phyloP scores from a whole-genome alignment of 2,888 invertebrate species.

The Ditylenchus weischeri region DNA sequence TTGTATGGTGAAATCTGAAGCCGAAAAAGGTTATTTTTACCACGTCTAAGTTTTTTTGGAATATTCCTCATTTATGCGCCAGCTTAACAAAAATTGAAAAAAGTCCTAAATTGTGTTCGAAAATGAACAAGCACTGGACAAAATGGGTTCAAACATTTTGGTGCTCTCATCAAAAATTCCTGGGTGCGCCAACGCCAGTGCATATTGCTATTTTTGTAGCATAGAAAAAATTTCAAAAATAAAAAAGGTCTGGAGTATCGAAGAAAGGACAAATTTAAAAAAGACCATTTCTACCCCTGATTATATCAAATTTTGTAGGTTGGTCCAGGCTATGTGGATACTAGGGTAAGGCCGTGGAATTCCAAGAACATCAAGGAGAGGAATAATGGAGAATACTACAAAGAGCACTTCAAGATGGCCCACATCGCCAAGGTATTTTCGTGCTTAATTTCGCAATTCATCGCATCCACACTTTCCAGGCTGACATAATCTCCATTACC shows the following conservation, averaged over 20 bases:
- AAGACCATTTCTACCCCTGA: too few relatives aligned
- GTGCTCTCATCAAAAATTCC: too few relatives aligned
- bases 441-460: background rate
- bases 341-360: constrained; percentile 68
- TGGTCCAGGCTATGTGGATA: constrained; percentile 71
- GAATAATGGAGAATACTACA: constrained; percentile 68
- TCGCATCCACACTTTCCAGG: constrained; percentile 56
- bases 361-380: constrained; percentile 63
- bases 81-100: too few relatives aligned
- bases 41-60: background rate
- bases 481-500: constrained; percentile 67
- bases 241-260: too few relatives aligned
- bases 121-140: too few relatives aligned
- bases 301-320: constrained; percentile 48
- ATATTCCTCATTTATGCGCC: background rate
- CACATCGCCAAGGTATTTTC: constrained; percentile 35
- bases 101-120: too few relatives aligned
- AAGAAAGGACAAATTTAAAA: too few relatives aligned
- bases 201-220: too few relatives aligned
- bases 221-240: too few relatives aligned
- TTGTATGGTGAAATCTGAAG: background rate
- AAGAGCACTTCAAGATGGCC: constrained; percentile 56
- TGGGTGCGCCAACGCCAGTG: too few relatives aligned
- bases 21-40: too few relatives aligned
- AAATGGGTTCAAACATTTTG: too few relatives aligned